Percentiles rank a stretch among this genome's conserved stretches.
Evolutionary conservation across 2,888 invertebrate species (phyloP).

Genomic region (Polyommatus iphigenia): DNA sequence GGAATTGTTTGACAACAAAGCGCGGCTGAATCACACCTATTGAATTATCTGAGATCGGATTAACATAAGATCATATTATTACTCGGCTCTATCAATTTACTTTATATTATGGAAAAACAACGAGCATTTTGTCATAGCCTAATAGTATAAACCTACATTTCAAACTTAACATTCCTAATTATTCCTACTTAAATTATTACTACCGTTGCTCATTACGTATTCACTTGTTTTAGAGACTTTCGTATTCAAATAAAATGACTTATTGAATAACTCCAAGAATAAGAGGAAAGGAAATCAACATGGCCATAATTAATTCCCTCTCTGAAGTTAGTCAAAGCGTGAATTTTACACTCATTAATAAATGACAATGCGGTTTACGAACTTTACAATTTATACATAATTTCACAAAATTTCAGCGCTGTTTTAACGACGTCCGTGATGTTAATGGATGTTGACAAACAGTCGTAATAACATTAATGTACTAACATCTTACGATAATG

Average conservation of each 20-base stretch:
- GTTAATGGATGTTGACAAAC: not conserved
- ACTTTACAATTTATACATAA: conserved; percentile 3
- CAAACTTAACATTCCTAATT: too few relatives aligned
- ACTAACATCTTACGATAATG: not conserved
- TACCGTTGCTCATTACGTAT: not conserved
- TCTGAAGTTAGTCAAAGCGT: conserved; percentile 15
- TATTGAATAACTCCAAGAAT: not conserved
- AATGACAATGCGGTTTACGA: not conserved
- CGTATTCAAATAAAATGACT: not conserved
- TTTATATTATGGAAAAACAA: too few relatives aligned
- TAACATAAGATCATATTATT: too few relatives aligned
- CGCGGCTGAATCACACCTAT: too few relatives aligned
- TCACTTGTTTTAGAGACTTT: not conserved
- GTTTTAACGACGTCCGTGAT: not conserved
- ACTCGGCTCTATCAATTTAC: too few relatives aligned
- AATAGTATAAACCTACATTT: too few relatives aligned
- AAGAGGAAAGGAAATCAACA: not conserved
- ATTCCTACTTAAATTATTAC: too few relatives aligned
- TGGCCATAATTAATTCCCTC: not conserved
- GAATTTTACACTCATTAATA: conserved; percentile 16
- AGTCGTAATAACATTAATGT: not conserved
- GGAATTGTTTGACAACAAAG: too few relatives aligned
- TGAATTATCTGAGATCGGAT: too few relatives aligned
- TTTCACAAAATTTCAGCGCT: not conserved
- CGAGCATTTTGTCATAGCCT: too few relatives aligned